phyloP scores from a whole-genome alignment of 1,140 invertebrate genomes.

The Pseudomyrmex concolor region DNA sequence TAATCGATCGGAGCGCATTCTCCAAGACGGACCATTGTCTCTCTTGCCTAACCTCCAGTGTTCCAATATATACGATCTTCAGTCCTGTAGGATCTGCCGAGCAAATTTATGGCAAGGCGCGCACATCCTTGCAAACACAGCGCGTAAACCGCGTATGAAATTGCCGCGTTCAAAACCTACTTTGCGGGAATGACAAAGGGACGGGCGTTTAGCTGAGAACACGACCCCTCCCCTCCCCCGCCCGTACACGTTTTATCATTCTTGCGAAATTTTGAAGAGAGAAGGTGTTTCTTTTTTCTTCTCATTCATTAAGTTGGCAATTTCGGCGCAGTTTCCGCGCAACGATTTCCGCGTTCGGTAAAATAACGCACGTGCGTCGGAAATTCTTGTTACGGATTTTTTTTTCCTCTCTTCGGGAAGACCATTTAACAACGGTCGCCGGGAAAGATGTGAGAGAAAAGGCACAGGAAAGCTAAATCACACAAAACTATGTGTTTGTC shows the following conservation, averaged over 20 bases:
- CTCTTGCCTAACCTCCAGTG: not conserved
- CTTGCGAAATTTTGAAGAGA: no score
- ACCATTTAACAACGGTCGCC: not conserved
- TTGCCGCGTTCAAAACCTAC: constrained; percentile 50
- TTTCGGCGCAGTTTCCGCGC: no score
- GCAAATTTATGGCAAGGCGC: constrained; percentile 39
- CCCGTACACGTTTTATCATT: no score
- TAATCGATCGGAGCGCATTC: constrained; percentile 40
- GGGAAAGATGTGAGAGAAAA: constrained; percentile 75
- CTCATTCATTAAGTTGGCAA: no score
- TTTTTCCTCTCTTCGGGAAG: not conserved
- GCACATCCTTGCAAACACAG: not conserved
- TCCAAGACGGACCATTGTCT: not conserved
- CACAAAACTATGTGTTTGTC: constrained; percentile 82
- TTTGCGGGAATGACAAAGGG: constrained; percentile 20
- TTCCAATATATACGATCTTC: constrained; percentile 34
- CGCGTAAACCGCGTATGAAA: constrained; percentile 54
- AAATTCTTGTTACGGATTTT: not conserved
- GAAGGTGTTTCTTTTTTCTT: no score
- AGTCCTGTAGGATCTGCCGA: constrained; percentile 22
- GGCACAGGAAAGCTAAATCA: constrained; percentile 78
- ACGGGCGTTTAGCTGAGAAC: not conserved
- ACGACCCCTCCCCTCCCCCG: not conserved
- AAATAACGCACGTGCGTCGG: no score
- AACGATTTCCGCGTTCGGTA: no score